Base-by-base conservation (phyloP, 2,888 invertebrate genomes). In the Spodoptera picta region DNA sequence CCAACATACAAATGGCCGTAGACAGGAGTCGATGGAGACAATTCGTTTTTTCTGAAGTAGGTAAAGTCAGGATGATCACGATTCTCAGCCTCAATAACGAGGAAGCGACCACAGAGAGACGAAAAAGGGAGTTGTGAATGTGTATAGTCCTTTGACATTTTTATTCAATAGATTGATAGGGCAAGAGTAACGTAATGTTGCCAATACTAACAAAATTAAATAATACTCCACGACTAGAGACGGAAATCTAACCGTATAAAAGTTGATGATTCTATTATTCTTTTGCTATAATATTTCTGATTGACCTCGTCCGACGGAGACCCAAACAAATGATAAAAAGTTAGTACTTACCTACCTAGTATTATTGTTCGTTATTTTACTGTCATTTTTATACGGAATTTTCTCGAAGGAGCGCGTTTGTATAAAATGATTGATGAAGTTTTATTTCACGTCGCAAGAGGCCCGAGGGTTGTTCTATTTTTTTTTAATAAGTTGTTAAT, bases 341-440 rank as follows among this genome's bases (percentile, higher is more conserved):
- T 68, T 56, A 68, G 14, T 73, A 53, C 55, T 57, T 27, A 36
- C 36, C 7, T 36, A 36, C 36, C 36, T 36, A 9, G 36, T 55
- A 45, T 68, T 73, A 69, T 60, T 68, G 58, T 71, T 61, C 52
- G 11, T 52, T 76, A 60, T 67, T 78, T 60, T 61, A 60, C 53
- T 60, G 62, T 45, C 49, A 65, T 61, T 69, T 73, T 73, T 65
- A 73, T 77, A 57, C 53, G 11, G 60, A 71, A 61, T 60, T 61
- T 24, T 57, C 50, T 51, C 51, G 48, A 52, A 54, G 51, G 14
- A 46, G 55, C 53, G 53, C 47, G 57, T 68, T 72, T 70, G 58
- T 56, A 67, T 52, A 54, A 51, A 63, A 73, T 66, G 75, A 78
- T 80, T 64, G 72, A 80, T 78, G 67, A 52, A 54, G 51, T 19